Base-by-base conservation (phyloP, 2,113 vertebrate species). In the Pseudonaja textilis region DNA sequence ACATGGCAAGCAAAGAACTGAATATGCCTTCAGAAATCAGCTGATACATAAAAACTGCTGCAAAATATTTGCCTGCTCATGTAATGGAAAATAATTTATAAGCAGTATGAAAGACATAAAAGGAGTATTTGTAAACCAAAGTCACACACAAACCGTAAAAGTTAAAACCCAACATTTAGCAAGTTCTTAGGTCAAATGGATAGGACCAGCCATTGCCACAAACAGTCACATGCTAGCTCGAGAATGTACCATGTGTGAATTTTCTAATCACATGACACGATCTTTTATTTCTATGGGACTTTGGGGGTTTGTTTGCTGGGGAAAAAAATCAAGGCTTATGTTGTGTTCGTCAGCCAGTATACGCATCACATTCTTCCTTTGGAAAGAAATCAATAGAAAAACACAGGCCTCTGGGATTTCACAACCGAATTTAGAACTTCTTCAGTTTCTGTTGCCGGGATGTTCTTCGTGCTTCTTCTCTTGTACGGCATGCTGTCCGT, bases 321-420 rank as follows among this genome's bases (percentile, higher is more conserved):
- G 2, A 12, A 52, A n/a, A 10, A 88, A 59, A 87, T 26, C 16
- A 89, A 29, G 8, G 52, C n/a, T 89, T 92, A 89, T 42, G 47
- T 47, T 45, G 6, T 57, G 16, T 9, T n/a, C 2, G 52, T 45
- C 52, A 47, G 64, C 74, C 50, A 20, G 52, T 22, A n/a, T 57
- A 54, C 25, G 29, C 34, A n/a, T 50, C 86, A 50, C 18, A 25
- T 10, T 56, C 23, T 92, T 92, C 34, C 26, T 55, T 57, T 57
- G 64, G 52, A 89, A 92, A 81, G 42, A 89, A 92, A 89, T 85
- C 91, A 89, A 92, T 92, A 57, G 3, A 20, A 89, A 92, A 39
- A 34, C n/a, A 85, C 64, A 47, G 91, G 55, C 26, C 34, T 3
- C 3, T 89, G 91, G 42, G 91, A 85, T 55, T 85, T 47, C 52